These are phyloP conservation scores for Cirrhinus molitorella DNA, from an alignment of 2,797 vertebrate species.

Conservation along the genomic window DNA sequence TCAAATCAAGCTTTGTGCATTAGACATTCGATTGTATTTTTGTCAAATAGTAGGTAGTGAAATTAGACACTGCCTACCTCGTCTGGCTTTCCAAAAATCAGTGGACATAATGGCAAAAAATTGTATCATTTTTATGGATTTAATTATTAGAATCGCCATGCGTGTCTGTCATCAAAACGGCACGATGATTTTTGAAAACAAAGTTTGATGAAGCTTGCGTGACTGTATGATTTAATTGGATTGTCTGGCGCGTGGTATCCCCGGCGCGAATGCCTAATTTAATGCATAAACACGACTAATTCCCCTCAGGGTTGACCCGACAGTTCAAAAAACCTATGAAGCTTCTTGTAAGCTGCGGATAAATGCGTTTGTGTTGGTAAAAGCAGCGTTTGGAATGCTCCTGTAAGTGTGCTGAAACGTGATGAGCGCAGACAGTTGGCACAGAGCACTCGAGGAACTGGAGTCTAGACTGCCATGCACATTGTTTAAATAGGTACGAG, in stretches of 20 bases:
- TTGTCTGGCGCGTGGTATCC: slow-evolving; percentile 53
- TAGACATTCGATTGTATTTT: slow-evolving; percentile 32
- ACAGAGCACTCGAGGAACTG: slow-evolving; percentile 55
- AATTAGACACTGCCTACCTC: slow-evolving; percentile 44
- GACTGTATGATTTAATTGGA: slow-evolving; percentile 59
- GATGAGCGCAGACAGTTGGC: slow-evolving; percentile 60
- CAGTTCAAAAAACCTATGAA: slow-evolving; percentile 32
- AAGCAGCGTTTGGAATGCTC: slow-evolving; percentile 24
- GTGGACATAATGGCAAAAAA: not conserved
- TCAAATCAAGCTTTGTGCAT: not conserved
- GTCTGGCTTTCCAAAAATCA: slow-evolving; percentile 30
- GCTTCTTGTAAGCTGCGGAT: slow-evolving; percentile 2
- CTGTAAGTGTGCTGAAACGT: slow-evolving; percentile 51
- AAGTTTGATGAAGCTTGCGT: slow-evolving; percentile 57
- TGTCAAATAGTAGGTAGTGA: slow-evolving; percentile 24
- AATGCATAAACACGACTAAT: slow-evolving; percentile 46
- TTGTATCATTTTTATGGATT: not conserved
- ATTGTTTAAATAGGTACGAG: slow-evolving; percentile 61
- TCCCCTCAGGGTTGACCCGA: slow-evolving; percentile 25
- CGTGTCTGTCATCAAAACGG: slow-evolving; percentile 12
- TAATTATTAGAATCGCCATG: slow-evolving; percentile 25
- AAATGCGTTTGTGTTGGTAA: slow-evolving; percentile 17
- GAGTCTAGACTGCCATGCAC: slow-evolving; percentile 62
- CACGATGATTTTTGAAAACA: slow-evolving; percentile 29
- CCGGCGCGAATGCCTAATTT: slow-evolving; percentile 50